phyloP scores from a whole-genome alignment of 2,113 vertebrate genomes.

The Hemibates koningsi region DNA sequence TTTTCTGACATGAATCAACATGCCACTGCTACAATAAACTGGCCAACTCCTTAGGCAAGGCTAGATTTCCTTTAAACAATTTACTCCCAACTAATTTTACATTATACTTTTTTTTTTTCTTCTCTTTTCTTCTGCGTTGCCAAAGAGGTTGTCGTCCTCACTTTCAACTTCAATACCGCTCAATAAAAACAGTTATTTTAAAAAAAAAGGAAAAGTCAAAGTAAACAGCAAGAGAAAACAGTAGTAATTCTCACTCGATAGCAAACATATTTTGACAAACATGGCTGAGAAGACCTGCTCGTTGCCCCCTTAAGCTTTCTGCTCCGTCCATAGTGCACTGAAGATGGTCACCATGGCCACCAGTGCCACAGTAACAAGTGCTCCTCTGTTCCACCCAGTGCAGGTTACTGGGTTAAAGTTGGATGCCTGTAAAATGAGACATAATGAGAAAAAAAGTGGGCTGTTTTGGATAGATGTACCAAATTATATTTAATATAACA shows the following conservation, averaged over 20 bases:
- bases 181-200: neutral
- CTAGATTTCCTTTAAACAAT: neutral
- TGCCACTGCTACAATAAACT: conserved; percentile 28
- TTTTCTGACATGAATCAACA: conserved; percentile 14
- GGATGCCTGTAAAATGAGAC: conserved; percentile 36
- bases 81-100: neutral
- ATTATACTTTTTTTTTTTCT: neutral
- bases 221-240: conserved; percentile 45
- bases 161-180: conserved; percentile 21
- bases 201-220: conserved; percentile 32
- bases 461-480: neutral
- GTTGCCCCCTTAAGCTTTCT: conserved; percentile 12
- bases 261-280: conserved; percentile 10
- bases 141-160: neutral
- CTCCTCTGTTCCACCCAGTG: conserved; percentile 46
- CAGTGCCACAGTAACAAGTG: conserved; percentile 49
- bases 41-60: neutral
- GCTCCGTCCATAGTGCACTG: conserved; percentile 30
- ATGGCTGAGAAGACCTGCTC: conserved; percentile 41
- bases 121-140: neutral
- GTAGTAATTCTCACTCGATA: conserved; percentile 2
- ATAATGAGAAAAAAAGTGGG: neutral
- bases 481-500: neutral
- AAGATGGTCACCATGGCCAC: conserved; percentile 46
- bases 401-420: conserved; percentile 11